Conservation (phyloP, 2,888 invertebrate genomes). For the Drosophila mimica region DNA sequence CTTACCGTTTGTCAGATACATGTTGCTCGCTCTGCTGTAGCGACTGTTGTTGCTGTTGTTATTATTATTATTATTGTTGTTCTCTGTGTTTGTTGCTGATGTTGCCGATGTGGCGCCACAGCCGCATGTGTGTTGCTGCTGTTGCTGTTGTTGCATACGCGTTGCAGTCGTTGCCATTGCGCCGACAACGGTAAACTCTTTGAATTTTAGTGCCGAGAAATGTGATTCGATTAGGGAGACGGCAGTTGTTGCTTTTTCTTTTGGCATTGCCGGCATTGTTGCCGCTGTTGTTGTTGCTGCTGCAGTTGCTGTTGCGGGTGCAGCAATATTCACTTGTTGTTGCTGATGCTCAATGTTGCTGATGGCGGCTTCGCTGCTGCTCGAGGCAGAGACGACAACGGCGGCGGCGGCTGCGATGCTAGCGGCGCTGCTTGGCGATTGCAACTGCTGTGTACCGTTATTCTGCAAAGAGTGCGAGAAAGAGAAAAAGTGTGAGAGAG, state of each 20-base stretch:
- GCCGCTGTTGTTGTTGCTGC: constrained; percentile 53
- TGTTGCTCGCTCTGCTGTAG: constrained; percentile 56
- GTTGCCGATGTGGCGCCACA: constrained; percentile 50
- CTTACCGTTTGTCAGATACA: constrained; percentile 77
- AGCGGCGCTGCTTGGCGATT: constrained; percentile 65
- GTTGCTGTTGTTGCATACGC: constrained; percentile 52
- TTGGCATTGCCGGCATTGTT: constrained; percentile 85
- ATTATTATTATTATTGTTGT: constrained; percentile 46
- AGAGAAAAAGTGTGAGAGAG: constrained; percentile 9
- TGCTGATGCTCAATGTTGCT: constrained; percentile 59
- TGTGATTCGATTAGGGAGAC: constrained; percentile 83
- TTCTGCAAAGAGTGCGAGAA: constrained; percentile 47
- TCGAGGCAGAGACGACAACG: constrained; percentile 66
- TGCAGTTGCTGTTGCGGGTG: constrained; percentile 65
- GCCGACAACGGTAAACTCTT: constrained; percentile 66
- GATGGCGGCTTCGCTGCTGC: constrained; percentile 63
- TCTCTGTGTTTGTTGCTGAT: constrained; percentile 33
- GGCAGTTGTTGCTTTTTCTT: constrained; percentile 84
- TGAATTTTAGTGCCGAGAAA: constrained; percentile 81
- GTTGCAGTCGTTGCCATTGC: constrained; percentile 64
- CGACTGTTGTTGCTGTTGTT: constrained; percentile 57
- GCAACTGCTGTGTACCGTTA: constrained; percentile 73
- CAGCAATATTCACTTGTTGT: constrained; percentile 36
- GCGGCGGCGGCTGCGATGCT: constrained; percentile 60
- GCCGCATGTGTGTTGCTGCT: constrained; percentile 56